phyloP scores from a whole-genome alignment of 2,888 invertebrate species.

The Falcaria lacertinaria region DNA sequence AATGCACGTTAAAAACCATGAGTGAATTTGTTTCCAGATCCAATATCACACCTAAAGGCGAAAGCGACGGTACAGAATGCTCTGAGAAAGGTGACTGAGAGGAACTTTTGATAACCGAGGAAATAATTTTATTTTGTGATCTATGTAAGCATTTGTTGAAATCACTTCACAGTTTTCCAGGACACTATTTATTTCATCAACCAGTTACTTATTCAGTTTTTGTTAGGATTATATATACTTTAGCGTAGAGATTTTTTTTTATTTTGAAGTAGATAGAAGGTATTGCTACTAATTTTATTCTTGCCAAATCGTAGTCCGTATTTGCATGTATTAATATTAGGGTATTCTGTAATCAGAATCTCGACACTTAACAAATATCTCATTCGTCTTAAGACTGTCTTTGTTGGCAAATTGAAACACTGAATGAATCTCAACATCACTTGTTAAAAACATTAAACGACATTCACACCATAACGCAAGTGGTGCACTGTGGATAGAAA shows the following conservation, averaged over 20 bases:
- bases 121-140: constrained; percentile 48
- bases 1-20: constrained; percentile 13
- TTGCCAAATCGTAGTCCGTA: constrained; percentile 48
- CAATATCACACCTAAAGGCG: constrained; percentile 76
- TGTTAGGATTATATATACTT: constrained; percentile 6
- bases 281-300: constrained; percentile 36
- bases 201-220: constrained; percentile 15
- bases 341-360: constrained; percentile 24
- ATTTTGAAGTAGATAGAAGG: constrained; percentile 34
- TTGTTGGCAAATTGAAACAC: constrained; percentile 51
- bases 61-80: constrained; percentile 78
- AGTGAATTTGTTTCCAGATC: constrained; percentile 62
- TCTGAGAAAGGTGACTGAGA: constrained; percentile 76
- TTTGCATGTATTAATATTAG: constrained; percentile 23
- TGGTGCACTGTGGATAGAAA: neutral
- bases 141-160: constrained; percentile 60
- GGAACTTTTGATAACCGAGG: constrained; percentile 55
- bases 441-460: constrained; percentile 20
- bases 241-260: constrained; percentile 21
- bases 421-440: constrained; percentile 43
- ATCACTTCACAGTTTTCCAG: constrained; percentile 30
- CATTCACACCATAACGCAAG: constrained; percentile 3
- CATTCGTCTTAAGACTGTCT: constrained; percentile 45
- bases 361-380: constrained; percentile 25
- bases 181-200: constrained; percentile 28